Evolutionary conservation across 2,113 vertebrate genomes (phyloP).

Genomic region (Oriolus oriolus): DNA sequence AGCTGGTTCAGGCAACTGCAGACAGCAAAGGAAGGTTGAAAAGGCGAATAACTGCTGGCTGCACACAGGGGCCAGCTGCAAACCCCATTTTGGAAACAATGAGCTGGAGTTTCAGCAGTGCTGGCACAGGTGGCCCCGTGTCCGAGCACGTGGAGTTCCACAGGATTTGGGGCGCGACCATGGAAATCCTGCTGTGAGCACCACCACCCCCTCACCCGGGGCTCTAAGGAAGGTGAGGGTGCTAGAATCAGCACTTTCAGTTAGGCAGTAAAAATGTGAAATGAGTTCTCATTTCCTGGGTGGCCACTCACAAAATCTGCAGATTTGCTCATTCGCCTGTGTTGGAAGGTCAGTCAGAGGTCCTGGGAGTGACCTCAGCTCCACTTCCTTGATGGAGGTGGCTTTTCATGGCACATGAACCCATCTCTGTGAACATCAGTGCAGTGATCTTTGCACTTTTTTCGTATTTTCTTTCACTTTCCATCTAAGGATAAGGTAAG

Average conservation of each 20-base stretch:
- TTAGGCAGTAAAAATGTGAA: background rate
- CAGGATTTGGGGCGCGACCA: background rate
- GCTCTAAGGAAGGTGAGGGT: background rate
- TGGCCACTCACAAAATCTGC: background rate
- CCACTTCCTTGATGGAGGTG: background rate
- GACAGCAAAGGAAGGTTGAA: background rate
- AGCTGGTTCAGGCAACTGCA: background rate
- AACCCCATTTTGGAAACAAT: background rate
- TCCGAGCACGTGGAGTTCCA: accelerated
- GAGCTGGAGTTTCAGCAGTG: background rate
- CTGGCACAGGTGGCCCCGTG: background rate
- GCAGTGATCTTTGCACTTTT: background rate
- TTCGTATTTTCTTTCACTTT: background rate
- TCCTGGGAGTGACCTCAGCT: background rate
- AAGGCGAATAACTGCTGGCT: background rate
- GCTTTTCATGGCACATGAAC: accelerated
- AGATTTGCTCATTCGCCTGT: background rate
- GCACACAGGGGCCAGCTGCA: background rate
- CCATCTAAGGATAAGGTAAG: background rate
- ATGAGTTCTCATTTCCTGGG: background rate
- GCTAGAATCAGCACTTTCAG: background rate
- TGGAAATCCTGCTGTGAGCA: background rate
- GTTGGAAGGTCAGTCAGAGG: background rate
- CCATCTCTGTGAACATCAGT: background rate
- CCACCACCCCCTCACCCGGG: background rate